Evolutionary conservation across 2,888 invertebrate species (phyloP).

Genomic region (Euplagia quadripunctaria): DNA sequence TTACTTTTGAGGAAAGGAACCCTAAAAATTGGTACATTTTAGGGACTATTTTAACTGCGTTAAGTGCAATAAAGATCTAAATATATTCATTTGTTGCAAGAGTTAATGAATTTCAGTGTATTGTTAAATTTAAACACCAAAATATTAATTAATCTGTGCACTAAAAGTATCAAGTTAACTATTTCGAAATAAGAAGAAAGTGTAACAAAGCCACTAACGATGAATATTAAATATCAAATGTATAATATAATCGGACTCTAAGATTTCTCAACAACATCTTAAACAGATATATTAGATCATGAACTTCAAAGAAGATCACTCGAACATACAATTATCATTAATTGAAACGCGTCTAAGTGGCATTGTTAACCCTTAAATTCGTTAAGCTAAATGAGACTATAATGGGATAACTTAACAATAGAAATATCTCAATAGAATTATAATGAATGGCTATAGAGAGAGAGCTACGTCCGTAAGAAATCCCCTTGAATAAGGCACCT

Average conservation of each 20-base stretch:
- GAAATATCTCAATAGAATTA: conserved; percentile 76
- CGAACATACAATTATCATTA: conserved; percentile 39
- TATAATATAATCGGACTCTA: not conserved
- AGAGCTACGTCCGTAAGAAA: conserved; percentile 71
- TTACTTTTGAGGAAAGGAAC: too few species aligned
- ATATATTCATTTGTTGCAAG: too few species aligned
- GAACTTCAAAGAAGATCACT: conserved; percentile 8
- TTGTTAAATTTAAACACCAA: too few species aligned
- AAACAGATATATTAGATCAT: not conserved
- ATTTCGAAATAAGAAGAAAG: not conserved
- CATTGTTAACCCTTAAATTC: conserved; percentile 61
- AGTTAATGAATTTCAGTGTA: too few species aligned
- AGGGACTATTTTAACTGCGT: too few species aligned
- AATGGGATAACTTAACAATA: conserved; percentile 73
- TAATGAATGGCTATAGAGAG: conserved; percentile 82
- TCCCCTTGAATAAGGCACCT: conserved; percentile 76
- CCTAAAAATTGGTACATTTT: too few species aligned
- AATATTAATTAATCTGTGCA: too few species aligned
- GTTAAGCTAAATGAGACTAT: conserved; percentile 75
- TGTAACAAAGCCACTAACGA: not conserved
- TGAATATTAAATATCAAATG: conserved; percentile 4
- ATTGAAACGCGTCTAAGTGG: conserved; percentile 59
- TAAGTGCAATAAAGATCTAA: too few species aligned
- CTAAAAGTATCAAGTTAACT: not conserved
- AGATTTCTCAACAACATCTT: not conserved